Conservation (phyloP, 2,113 vertebrate genomes). For the Grammomys dolichurus region DNA sequence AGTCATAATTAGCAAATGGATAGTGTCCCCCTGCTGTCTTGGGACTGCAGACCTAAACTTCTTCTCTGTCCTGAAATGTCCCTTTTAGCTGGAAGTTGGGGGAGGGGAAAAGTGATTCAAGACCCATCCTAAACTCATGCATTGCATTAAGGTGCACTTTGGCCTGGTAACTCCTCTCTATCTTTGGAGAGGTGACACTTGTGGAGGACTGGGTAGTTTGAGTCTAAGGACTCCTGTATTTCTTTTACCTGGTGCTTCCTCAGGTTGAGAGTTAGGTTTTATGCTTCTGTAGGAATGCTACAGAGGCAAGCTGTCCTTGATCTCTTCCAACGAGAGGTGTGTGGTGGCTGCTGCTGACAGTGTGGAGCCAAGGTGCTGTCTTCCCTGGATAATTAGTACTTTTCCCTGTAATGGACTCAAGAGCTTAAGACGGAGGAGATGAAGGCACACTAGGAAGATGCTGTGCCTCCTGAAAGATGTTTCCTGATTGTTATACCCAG, state of each 20-base stretch:
- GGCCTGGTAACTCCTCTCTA: background rate
- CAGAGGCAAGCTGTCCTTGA: accelerated
- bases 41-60: background rate
- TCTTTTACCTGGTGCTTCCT: background rate
- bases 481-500: accelerated
- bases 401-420: background rate
- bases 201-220: background rate
- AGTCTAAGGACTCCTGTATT: background rate
- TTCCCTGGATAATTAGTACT: background rate
- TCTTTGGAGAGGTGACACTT: background rate
- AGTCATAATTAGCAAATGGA: background rate
- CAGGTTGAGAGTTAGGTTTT: accelerated
- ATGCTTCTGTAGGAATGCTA: background rate
- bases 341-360: too few species aligned
- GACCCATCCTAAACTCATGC: background rate
- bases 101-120: background rate
- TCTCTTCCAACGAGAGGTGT: accelerated
- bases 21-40: background rate
- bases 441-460: accelerated
- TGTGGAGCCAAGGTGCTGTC: background rate
- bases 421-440: background rate
- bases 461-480: accelerated
- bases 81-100: background rate
- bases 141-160: too few species aligned
- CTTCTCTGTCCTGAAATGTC: background rate